Conservation (phyloP, 1,140 invertebrate genomes). For the Belonocnema kinseyi region DNA sequence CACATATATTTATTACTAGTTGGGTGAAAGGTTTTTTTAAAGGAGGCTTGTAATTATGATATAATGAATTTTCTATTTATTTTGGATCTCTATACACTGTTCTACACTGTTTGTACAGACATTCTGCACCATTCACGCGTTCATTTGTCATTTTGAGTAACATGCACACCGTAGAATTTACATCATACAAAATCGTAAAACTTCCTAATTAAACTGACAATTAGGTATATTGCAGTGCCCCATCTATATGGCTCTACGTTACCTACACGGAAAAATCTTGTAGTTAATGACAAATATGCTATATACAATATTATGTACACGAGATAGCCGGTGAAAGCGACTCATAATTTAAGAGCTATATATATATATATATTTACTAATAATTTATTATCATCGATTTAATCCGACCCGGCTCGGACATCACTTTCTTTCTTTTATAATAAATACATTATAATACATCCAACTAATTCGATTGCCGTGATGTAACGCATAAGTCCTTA, state of each 20-base stretch:
- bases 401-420: constrained; percentile 42
- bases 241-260: constrained; percentile 67
- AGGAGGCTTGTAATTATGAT: background rate
- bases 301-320: constrained; percentile 69
- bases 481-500: background rate
- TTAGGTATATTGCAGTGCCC: constrained; percentile 76
- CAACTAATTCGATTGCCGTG: constrained; percentile 31
- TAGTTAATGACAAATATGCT: constrained; percentile 57
- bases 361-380: constrained; percentile 57
- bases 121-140: constrained; percentile 43
- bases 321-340: constrained; percentile 34
- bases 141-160: constrained; percentile 48
- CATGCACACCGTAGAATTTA: constrained; percentile 51
- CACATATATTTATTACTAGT: too few species aligned
- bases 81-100: constrained; percentile 70
- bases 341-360: constrained; percentile 66
- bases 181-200: constrained; percentile 71
- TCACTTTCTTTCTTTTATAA: constrained; percentile 53
- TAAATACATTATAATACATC: constrained; percentile 74
- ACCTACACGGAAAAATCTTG: constrained; percentile 59
- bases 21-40: background rate
- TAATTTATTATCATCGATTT: constrained; percentile 69
- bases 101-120: constrained; percentile 62
- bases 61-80: constrained; percentile 71
- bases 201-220: constrained; percentile 71